Percentiles rank a stretch among this genome's conserved stretches.
These are phyloP conservation scores for Spodoptera litura DNA, from an alignment of 1,140 invertebrate species.

Conservation along the genomic window DNA sequence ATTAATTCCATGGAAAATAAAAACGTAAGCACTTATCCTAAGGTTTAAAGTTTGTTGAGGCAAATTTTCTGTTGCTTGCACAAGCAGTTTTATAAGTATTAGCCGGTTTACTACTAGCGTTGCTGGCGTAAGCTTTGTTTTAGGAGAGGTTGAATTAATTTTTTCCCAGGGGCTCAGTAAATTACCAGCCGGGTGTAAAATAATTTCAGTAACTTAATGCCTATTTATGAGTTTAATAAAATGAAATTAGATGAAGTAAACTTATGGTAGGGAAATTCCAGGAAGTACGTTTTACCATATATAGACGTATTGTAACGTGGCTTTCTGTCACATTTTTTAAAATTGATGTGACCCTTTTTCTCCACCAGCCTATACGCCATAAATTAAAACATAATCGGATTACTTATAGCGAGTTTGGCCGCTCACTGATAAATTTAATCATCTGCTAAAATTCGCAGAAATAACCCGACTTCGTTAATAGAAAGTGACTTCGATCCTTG, in stretches of 20 bases:
- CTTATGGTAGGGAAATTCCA: not conserved
- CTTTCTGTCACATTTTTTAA: too few species aligned
- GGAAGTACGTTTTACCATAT: too few species aligned
- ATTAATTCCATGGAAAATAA: conserved; percentile 18
- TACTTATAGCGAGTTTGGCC: not conserved
- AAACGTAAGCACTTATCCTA: not conserved
- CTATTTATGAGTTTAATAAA: not conserved
- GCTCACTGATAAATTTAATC: not conserved
- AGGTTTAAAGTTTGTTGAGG: too few species aligned
- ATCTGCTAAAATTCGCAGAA: not conserved
- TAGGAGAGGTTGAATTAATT: not conserved
- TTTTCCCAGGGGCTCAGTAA: not conserved
- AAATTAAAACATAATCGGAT: not conserved
- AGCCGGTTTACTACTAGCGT: not conserved
- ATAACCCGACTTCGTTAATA: not conserved
- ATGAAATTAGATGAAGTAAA: not conserved
- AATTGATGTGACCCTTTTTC: too few species aligned
- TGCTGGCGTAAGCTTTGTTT: conserved; percentile 13
- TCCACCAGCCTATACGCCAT: not conserved
- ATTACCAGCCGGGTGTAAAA: not conserved
- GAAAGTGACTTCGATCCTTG: too few species aligned
- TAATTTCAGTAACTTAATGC: too few species aligned
- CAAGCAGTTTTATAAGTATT: not conserved
- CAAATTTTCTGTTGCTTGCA: not conserved
- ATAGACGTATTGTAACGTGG: too few species aligned